Conservation (phyloP, 2,888 invertebrate genomes). For the Clunio marinus region DNA sequence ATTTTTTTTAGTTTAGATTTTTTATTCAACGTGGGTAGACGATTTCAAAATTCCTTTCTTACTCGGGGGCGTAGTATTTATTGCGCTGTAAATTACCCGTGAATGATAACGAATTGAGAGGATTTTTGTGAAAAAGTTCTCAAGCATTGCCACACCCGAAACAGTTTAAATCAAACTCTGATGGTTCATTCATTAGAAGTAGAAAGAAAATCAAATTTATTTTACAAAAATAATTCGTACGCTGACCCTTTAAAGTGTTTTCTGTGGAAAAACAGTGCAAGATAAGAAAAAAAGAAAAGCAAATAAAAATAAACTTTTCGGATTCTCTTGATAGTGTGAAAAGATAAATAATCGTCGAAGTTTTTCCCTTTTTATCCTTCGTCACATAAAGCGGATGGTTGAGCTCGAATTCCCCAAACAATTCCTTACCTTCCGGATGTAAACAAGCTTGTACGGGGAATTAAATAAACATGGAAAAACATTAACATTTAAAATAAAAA, state of each 20-base stretch:
- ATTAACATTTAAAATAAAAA: constrained; percentile 8
- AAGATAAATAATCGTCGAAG: not conserved
- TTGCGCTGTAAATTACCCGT: not conserved
- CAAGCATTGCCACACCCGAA: not conserved
- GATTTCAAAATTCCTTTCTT: not conserved
- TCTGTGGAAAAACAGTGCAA: no score
- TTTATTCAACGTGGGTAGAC: not conserved
- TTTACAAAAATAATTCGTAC: no score
- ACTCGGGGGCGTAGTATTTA: not conserved
- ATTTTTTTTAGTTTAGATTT: not conserved
- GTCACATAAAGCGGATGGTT: not conserved
- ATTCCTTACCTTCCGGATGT: no score
- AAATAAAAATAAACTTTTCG: no score
- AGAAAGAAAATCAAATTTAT: not conserved
- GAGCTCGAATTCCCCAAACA: not conserved
- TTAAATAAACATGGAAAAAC: constrained; percentile 26
- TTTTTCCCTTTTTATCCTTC: constrained; percentile 2
- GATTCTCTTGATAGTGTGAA: not conserved
- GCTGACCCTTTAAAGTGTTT: no score
- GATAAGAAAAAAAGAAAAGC: no score
- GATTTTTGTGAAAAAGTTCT: not conserved
- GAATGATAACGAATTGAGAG: not conserved
- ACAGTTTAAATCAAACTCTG: not conserved
- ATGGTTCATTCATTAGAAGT: no score
- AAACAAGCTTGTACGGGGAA: constrained; percentile 1